phyloP scores from a whole-genome alignment of 2,888 invertebrate species.

The Conops quadrifasciatus region DNA sequence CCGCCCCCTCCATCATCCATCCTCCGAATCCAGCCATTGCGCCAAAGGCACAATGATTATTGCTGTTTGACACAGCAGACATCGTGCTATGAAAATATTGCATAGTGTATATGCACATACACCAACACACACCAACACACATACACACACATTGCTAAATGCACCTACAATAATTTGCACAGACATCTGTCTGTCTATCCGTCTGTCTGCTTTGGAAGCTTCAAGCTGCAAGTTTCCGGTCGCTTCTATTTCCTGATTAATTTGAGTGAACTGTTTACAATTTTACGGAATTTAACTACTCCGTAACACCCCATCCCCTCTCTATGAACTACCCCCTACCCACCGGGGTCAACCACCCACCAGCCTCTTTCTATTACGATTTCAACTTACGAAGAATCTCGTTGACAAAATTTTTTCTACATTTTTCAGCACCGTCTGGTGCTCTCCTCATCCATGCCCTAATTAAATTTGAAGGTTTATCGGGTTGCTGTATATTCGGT shows the following conservation, averaged over 20 bases:
- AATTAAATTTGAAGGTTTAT: conserved; percentile 32
- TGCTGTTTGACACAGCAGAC: conserved; percentile 3
- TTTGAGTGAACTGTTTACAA: conserved; percentile 26
- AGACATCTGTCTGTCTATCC: background rate
- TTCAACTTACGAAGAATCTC: background rate
- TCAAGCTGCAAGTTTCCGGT: conserved; percentile 23
- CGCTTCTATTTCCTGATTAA: conserved; percentile 36
- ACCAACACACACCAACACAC: background rate
- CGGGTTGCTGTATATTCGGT: conserved; percentile 7
- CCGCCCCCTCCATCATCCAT: too few relatives aligned
- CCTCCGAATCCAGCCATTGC: too few relatives aligned
- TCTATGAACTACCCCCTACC: too few relatives aligned
- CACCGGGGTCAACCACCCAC: background rate
- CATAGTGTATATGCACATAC: too few relatives aligned
- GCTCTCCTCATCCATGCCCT: background rate
- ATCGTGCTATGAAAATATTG: background rate
- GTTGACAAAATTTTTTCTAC: background rate
- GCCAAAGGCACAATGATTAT: background rate
- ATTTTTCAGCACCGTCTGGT: background rate
- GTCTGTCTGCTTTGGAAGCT: background rate
- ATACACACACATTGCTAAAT: too few relatives aligned
- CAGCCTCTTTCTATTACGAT: too few relatives aligned
- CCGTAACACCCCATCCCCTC: too few relatives aligned
- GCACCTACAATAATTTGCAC: background rate
- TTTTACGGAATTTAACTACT: background rate